Percentiles rank a stretch among this genome's conserved stretches.
Conservation (phyloP, 2,888 invertebrate species). For the Escarpia spicata region DNA sequence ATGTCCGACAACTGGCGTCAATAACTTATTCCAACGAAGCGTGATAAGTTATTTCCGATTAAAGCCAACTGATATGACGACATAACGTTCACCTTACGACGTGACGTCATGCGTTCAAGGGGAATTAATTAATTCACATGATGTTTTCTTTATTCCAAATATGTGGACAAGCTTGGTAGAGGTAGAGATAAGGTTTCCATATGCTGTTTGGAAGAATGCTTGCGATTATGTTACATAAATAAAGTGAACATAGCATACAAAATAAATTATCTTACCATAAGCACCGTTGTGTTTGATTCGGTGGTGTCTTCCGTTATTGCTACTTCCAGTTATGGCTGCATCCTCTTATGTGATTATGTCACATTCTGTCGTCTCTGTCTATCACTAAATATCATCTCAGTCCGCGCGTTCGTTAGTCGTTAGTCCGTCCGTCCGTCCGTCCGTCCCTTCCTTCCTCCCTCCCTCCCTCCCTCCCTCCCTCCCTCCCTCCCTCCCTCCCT, state of each 20-base stretch:
- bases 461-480: too few species aligned
- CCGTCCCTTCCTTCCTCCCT: too few species aligned
- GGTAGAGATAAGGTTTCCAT: neutral
- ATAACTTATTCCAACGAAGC: neutral
- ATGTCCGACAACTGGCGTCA: neutral
- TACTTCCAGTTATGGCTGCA: too few species aligned
- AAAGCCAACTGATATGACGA: neutral
- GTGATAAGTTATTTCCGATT: neutral
- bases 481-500: too few species aligned
- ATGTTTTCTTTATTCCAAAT: neutral
- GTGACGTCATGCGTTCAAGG: neutral
- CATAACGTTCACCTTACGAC: neutral
- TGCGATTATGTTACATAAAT: neutral
- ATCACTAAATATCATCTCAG: too few species aligned
- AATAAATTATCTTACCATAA: neutral
- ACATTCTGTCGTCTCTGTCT: too few species aligned
- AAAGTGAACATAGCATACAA: neutral
- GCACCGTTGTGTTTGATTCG: too few species aligned
- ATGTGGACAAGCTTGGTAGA: neutral
- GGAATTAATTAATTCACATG: neutral
- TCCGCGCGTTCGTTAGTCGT: too few species aligned
- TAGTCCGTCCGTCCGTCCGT: too few species aligned
- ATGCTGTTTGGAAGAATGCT: neutral
- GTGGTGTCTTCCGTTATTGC: too few species aligned
- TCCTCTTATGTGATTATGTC: too few species aligned